Conservation (phyloP, 2,113 vertebrate genomes). For the Aepyceros melampus region DNA sequence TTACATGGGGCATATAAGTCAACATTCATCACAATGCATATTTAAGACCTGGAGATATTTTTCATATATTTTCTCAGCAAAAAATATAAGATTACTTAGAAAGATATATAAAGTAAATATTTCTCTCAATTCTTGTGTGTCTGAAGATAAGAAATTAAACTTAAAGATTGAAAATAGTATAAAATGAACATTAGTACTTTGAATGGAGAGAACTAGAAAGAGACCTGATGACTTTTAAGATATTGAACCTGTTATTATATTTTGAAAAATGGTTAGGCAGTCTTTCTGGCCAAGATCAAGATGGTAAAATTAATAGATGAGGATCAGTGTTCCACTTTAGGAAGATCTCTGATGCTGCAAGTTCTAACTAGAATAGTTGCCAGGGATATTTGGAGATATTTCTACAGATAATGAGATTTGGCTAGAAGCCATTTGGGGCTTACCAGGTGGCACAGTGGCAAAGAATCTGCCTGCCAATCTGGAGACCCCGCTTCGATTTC, state of each 20-base stretch:
- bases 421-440: background rate
- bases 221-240: background rate
- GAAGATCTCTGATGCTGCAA: background rate
- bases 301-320: background rate
- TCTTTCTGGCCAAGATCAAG: background rate
- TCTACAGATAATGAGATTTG: background rate
- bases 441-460: background rate
- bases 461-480: background rate
- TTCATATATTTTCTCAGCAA: background rate
- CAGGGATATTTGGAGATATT: background rate
- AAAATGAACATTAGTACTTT: background rate
- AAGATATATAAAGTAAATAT: background rate
- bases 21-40: background rate
- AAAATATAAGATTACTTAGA: background rate
- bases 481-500: background rate
- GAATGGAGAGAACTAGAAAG: background rate
- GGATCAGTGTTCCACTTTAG: background rate
- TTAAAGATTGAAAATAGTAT: background rate
- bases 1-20: background rate
- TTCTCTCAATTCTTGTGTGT: background rate
- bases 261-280: background rate
- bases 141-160: background rate
- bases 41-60: background rate
- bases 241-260: background rate
- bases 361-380: background rate